These are phyloP conservation scores for Andrena trimmerana DNA, from an alignment of 2,888 invertebrate genomes.

Conservation along the genomic window DNA sequence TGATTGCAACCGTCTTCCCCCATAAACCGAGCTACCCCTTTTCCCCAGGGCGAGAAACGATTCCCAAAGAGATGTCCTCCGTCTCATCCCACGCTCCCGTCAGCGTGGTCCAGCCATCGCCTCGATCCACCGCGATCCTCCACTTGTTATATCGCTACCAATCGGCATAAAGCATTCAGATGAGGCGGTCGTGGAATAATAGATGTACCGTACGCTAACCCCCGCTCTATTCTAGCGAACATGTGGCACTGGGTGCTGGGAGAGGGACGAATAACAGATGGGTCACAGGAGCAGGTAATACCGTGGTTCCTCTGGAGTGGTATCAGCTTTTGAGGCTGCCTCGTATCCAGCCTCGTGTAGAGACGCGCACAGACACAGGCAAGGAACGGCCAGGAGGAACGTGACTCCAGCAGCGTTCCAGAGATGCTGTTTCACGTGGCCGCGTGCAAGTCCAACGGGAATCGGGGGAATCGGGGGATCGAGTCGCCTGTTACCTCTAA, in stretches of 20 bases:
- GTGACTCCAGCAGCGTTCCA: slow-evolving; percentile 72
- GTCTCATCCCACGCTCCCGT: slow-evolving; percentile 6
- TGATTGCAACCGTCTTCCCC: background rate
- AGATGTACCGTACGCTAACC: slow-evolving; percentile 39
- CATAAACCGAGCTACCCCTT: background rate
- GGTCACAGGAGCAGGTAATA: slow-evolving; percentile 70
- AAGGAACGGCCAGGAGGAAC: slow-evolving; percentile 64
- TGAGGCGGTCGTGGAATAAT: slow-evolving; percentile 43
- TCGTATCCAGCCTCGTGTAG: slow-evolving; percentile 49
- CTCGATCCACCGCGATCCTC: slow-evolving; percentile 17
- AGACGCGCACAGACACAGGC: slow-evolving; percentile 25
- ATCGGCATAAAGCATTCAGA: slow-evolving; percentile 55
- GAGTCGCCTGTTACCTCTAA: slow-evolving; percentile 69
- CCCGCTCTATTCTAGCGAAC: slow-evolving; percentile 37
- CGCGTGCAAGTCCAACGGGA: slow-evolving; percentile 49
- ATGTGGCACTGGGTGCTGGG: slow-evolving; percentile 23
- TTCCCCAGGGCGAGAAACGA: background rate
- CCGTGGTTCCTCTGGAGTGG: slow-evolving; percentile 71
- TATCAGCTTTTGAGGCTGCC: slow-evolving; percentile 69
- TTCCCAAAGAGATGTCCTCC: background rate
- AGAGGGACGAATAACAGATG: slow-evolving; percentile 64
- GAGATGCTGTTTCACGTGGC: slow-evolving; percentile 70
- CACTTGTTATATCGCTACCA: slow-evolving; percentile 56
- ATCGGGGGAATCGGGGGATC: slow-evolving; percentile 41
- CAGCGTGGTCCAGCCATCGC: background rate